Evolutionary conservation across 2,888 invertebrate species (phyloP).

Genomic region (Ditula angustiorana): DNA sequence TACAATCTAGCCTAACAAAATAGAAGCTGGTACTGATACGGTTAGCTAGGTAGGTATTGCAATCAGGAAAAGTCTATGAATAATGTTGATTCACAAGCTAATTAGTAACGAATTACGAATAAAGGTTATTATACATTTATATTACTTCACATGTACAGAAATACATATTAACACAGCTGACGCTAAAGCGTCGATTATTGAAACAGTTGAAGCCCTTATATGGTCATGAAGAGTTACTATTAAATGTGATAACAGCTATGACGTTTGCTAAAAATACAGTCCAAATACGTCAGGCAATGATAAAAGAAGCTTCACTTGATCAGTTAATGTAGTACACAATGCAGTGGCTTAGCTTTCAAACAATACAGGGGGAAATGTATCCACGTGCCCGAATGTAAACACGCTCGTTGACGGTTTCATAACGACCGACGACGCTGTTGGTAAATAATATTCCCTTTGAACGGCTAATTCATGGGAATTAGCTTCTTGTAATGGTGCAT

Average conservation of each 20-base stretch:
- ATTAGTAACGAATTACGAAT: background rate
- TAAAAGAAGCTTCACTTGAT: constrained; percentile 19
- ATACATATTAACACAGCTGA: constrained; percentile 2
- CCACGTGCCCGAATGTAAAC: constrained; percentile 50
- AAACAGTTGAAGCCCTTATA: background rate
- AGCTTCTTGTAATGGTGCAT: constrained; percentile 7
- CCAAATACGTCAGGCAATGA: constrained; percentile 5
- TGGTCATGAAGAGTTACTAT: background rate
- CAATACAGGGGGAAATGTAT: constrained; percentile 33
- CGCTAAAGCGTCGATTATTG: background rate
- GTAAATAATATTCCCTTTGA: constrained; percentile 43
- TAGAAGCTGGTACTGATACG: no score
- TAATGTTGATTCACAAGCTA: background rate
- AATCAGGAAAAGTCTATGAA: background rate
- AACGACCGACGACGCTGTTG: constrained; percentile 43
- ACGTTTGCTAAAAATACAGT: background rate
- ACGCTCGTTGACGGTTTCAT: constrained; percentile 45
- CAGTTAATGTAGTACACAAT: constrained; percentile 22
- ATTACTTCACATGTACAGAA: background rate
- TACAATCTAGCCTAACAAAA: no score
- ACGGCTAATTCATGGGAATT: constrained; percentile 21
- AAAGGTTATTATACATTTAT: background rate
- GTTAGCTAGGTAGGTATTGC: background rate
- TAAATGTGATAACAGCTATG: background rate
- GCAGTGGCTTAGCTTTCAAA: constrained; percentile 33